Base-by-base conservation (phyloP, 2,888 invertebrate species). In the Cheilosia impressa region DNA sequence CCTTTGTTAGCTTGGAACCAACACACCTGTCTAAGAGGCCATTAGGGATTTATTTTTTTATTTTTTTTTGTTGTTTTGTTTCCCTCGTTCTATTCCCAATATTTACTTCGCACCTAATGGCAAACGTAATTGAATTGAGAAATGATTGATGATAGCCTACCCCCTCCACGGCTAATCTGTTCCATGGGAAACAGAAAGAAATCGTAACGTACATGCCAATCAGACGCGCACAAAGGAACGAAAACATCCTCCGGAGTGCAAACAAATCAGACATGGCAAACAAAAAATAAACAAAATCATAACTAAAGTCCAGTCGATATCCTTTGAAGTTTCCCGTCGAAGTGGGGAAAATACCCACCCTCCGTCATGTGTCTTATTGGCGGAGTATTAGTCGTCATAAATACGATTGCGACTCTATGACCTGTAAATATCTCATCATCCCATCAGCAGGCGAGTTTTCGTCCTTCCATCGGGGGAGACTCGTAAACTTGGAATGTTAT, bases 331-430 rank as follows among this genome's bases (percentile, higher is more conserved):
- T 50, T 24, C 58, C 38, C 6, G 38, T 38, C 13, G 24, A 41
- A 60, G 4, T n/a, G 45, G 38, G 22, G 50, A 50, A 55, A 27
- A n/a, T 15, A n/a, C 58, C 22, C 31, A 6, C n/a, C 17, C 34
- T n/a, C 5, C 13, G 19, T 9, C 27, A 31, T 31, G 9, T 31
- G 31, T 7, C 7, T 1, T 0, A 31, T 22, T 17, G 31, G 41
- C 13, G 15, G 5, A 22, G 22, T 43, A 66, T 66, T 41, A 22
- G 50, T 52, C 60, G 24, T 22, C 55, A 57, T 52, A 79, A 79
- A 79, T 69, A 63, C 58, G 68, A 73, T 84, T 84, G 52, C 68
- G 65, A 58, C 60, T 84, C 79, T 38, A 47, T 84, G 79, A 84
- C 78, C 83, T 65, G 79, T 75, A 69, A 84, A 65, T 31, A 17